Percentiles rank a stretch among this genome's conserved stretches.
phyloP scores from a whole-genome alignment of 1,140 invertebrate genomes.

The Araneus ventricosus region DNA sequence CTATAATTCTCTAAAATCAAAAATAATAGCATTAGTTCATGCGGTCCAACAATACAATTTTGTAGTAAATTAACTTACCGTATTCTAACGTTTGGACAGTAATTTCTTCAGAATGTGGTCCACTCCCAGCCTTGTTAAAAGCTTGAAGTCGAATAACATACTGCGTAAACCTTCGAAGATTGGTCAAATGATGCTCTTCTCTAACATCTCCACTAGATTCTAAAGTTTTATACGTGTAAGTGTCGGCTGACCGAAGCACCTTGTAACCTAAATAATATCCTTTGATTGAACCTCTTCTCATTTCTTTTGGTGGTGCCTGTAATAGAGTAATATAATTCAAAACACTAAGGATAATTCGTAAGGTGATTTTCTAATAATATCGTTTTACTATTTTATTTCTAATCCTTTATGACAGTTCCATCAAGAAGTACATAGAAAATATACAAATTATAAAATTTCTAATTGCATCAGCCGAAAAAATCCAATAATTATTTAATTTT shows the following conservation, averaged over 20 bases:
- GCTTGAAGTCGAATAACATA: slow-evolving; percentile 96
- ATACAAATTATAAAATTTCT: no score
- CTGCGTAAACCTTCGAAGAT: slow-evolving; percentile 84
- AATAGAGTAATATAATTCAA: not conserved
- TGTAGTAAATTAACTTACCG: slow-evolving; percentile 60
- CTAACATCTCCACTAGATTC: slow-evolving; percentile 67
- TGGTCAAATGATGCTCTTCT: slow-evolving; percentile 72
- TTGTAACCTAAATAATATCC: slow-evolving; percentile 96
- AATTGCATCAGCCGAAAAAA: no score
- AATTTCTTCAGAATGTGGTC: slow-evolving; percentile 93
- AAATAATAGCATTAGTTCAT: no score
- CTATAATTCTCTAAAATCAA: no score
- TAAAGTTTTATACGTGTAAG: slow-evolving; percentile 79
- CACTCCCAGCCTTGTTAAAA: slow-evolving; percentile 95
- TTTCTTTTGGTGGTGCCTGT: slow-evolving; percentile 86
- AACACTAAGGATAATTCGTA: not conserved
- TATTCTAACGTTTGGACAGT: slow-evolving; percentile 82
- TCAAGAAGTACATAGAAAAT: no score
- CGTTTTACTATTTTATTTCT: no score
- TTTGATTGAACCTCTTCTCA: slow-evolving; percentile 92
- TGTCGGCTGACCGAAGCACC: slow-evolving; percentile 79
- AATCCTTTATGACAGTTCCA: no score
- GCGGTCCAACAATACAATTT: no score
- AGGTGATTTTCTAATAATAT: not conserved
- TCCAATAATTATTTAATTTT: no score